Base-by-base conservation (phyloP, 2,797 vertebrate species). In the Galaxias olidus region DNA sequence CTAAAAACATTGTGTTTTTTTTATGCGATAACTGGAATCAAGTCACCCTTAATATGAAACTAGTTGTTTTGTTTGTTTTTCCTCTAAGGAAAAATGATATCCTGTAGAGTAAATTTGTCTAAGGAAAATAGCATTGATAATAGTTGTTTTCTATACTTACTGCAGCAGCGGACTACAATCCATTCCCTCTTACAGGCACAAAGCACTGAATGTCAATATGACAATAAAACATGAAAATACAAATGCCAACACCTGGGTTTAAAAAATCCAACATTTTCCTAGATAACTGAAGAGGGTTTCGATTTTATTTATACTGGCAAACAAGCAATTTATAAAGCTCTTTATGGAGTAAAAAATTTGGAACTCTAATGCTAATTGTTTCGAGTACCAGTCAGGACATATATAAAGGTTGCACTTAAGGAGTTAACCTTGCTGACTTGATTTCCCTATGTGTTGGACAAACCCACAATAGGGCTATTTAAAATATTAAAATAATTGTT, bases 111-210 rank as follows among this genome's bases (percentile, higher is more conserved):
- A 94, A 96, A 96, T 95, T 95, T 93, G 95, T 95, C 95, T 92
- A 90, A 95, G 95, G 94, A 91, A 91, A 87, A 69, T 30, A 56
- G 72, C 84, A 69, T 77, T 76, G 78, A 80, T 67, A 78, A 61
- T 69, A 72, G 70, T 71, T 84, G 82, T 84, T 83, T 88, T 88
- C 82, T 87, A 88, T 82, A 80, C 81, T 85, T 75, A 81, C 70
- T 68, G 82, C 91, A 92, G 90, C 89, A 91, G 95, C 94, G 94
- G 92, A 94, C 94, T 94, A 97, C 95, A 98, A 98, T 98, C 96
- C 94, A 92, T 87, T 90, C 85, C 93, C 79, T 84, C 71, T 77
- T 73, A 79, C 88, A 88, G 89, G 89, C 90, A 84, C 79, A 68
- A 93, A 92, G 95, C 94, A 94, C 93, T 94, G 91, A 95, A 92